Evolutionary conservation across 92 coral and sea anemone species (phyloP), one percentile per base, ranked within the genome.

Genomic region (Isaurus tuberculatus): DNA sequence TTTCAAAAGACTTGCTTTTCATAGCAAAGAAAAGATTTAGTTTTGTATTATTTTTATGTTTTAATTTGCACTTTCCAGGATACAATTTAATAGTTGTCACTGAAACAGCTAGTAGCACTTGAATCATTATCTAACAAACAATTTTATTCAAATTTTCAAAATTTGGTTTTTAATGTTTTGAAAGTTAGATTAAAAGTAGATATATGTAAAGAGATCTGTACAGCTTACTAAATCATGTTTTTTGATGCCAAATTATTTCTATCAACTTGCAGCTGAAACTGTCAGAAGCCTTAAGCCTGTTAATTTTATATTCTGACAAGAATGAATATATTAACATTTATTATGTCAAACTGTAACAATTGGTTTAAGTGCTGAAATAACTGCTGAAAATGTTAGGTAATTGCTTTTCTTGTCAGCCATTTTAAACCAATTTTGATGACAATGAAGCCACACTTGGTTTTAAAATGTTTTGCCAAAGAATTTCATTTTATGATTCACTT

Each of bases 351-450:
- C 3, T n/a, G n/a, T n/a, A 51, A 49, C 22, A 30, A 53, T 75
- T 19, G 48, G 65, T 30, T 51, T 43, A 10, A 23, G 30, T 48
- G 63, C 79, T 73, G 79, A 73, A 22, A 73, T 27, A 17, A 48
- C 25, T 57, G 82, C 53, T 77, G 82, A 77, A 36, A 4, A 20
- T 23, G 23, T 46, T 34, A 44, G 16, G 33, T 8, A 25, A 40
- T 71, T 20, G 14, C 77, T 71, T 26, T 17, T 25, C 78, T 43
- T 43, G 78, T 28, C 78, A 44, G 36, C n/a, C 61, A 44, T 27
- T 15, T 72, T 43, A 19, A 42, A 46, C 16, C 1, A 5, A 19
- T 22, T 26, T 26, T 67, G 31, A 17, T 67, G 2, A 67, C 2
- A 17, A 16, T 25, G 36, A 44, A 5, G 17, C 19, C 5, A 19